These are phyloP conservation scores for Barnardius zonarius DNA, from an alignment of 2,113 vertebrate genomes.

Conservation along the genomic window DNA sequence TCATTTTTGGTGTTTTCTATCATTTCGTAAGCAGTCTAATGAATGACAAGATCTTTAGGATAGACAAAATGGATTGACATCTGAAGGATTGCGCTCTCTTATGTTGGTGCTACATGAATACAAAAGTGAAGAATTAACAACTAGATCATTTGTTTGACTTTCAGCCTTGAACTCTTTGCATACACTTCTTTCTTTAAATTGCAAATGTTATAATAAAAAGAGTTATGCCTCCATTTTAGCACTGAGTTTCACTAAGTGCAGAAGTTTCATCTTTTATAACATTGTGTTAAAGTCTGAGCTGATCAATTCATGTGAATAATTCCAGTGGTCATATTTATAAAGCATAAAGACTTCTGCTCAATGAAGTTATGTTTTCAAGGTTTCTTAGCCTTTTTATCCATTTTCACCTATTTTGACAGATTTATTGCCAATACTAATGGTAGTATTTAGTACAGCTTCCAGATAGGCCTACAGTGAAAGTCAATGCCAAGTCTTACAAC, in stretches of 20 bases:
- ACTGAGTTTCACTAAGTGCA: slow-evolving; percentile 3
- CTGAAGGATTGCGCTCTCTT: background rate
- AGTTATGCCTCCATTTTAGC: slow-evolving; percentile 1
- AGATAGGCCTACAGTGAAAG: background rate
- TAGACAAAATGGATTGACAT: background rate
- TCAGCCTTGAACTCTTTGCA: background rate
- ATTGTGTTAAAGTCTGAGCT: background rate
- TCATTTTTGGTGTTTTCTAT: background rate
- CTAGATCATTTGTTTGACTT: background rate
- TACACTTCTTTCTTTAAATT: background rate
- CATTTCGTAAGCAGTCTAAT: background rate
- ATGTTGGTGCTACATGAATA: background rate
- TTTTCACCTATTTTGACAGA: slow-evolving; percentile 25
- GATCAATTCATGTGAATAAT: background rate
- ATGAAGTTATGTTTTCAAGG: background rate
- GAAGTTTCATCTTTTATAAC: slow-evolving; percentile 17
- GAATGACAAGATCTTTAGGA: background rate
- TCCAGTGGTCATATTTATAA: slow-evolving; percentile 12
- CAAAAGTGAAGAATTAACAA: background rate
- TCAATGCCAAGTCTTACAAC: slow-evolving; percentile 1
- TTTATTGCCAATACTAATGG: background rate
- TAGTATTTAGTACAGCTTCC: background rate
- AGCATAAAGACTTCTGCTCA: background rate
- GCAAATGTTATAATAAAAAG: background rate
- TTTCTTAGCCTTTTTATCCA: background rate